Conservation (phyloP, 1,140 invertebrate species). For the Bombus picipes region DNA sequence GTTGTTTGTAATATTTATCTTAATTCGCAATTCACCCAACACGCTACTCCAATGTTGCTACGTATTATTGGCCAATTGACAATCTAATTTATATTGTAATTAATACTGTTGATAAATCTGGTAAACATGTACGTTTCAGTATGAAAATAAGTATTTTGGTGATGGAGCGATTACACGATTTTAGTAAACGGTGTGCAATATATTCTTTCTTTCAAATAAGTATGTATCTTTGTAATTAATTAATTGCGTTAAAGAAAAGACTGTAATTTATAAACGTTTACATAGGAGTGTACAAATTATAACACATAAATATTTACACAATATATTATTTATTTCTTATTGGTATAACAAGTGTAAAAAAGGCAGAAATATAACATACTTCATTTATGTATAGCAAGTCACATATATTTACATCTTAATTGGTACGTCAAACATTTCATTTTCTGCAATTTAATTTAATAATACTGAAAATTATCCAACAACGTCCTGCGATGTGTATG, state of each 20-base stretch:
- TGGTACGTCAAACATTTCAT: neutral
- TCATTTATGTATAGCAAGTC: constrained; percentile 11
- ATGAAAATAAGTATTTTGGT: constrained; percentile 53
- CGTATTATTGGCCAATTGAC: constrained; percentile 40
- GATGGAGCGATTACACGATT: constrained; percentile 54
- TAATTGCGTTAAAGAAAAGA: constrained; percentile 25
- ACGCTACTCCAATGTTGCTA: constrained; percentile 50
- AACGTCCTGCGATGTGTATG: neutral
- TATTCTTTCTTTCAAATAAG: neutral
- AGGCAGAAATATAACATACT: constrained; percentile 21
- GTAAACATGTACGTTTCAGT: constrained; percentile 24
- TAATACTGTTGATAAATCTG: constrained; percentile 16
- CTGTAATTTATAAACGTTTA: constrained; percentile 45
- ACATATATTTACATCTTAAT: constrained; percentile 33
- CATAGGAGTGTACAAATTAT: constrained; percentile 18
- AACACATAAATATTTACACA: neutral
- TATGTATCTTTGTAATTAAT: constrained; percentile 25
- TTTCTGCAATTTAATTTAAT: neutral
- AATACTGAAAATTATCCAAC: constrained; percentile 17
- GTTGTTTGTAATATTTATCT: constrained; percentile 1
- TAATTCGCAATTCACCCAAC: neutral
- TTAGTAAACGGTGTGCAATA: constrained; percentile 51
- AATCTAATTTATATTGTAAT: constrained; percentile 31
- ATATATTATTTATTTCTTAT: constrained; percentile 35
- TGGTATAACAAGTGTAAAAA: constrained; percentile 22